Conservation (phyloP, 2,888 invertebrate species). For the Cosmia trapezina region DNA sequence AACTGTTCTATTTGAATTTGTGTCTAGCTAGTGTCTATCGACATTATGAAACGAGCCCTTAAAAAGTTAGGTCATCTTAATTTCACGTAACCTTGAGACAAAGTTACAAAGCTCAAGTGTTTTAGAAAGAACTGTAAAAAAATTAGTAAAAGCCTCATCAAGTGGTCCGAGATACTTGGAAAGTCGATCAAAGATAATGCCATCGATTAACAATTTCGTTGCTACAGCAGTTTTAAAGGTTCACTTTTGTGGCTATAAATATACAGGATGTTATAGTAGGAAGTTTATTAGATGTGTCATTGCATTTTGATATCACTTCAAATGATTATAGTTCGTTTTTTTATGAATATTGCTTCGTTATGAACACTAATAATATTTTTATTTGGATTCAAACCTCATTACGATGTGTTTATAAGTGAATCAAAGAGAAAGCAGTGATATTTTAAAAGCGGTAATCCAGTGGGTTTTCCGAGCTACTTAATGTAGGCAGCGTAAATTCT, state of each 20-base stretch:
- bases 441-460: background rate
- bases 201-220: slow-evolving; percentile 10
- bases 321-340: background rate
- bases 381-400: background rate
- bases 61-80: background rate
- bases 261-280: background rate
- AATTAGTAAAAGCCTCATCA: background rate
- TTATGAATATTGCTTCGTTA: too few species aligned
- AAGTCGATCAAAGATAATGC: slow-evolving; percentile 7
- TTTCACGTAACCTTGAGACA: background rate
- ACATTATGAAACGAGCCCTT: background rate
- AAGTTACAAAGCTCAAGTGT: background rate
- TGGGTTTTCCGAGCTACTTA: background rate
- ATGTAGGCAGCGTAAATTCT: background rate
- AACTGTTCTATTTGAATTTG: too few species aligned
- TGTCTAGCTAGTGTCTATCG: background rate
- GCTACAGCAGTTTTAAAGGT: background rate
- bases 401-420: background rate
- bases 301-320: background rate
- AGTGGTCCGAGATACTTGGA: background rate
- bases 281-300: slow-evolving; percentile 7
- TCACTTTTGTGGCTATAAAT: background rate
- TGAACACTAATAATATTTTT: background rate
- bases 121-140: slow-evolving; percentile 4
- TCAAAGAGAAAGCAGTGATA: background rate